These are phyloP conservation scores for Alauda arvensis DNA, from an alignment of 2,797 vertebrate species.

Conservation along the genomic window DNA sequence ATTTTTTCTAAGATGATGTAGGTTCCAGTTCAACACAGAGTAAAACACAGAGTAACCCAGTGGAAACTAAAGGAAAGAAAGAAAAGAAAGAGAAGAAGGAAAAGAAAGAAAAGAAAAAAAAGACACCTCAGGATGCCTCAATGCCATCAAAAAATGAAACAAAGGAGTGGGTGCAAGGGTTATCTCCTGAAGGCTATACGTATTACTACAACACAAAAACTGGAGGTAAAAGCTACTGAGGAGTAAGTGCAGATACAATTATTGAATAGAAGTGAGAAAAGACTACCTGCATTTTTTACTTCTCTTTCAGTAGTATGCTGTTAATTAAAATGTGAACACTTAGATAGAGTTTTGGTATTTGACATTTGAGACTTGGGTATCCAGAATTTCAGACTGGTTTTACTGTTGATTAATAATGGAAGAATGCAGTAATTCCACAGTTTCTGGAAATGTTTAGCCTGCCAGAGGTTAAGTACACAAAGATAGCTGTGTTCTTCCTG, in stretches of 20 bases:
- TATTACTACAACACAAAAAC: conserved; percentile 90
- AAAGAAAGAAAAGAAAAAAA: conserved; percentile 60
- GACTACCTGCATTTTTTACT: background rate
- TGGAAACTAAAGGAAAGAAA: conserved; percentile 46
- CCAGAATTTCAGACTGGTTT: background rate
- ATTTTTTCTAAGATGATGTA: conserved; percentile 49
- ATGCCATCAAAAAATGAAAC: conserved; percentile 8
- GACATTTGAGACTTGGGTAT: background rate
- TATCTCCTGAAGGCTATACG: conserved; percentile 77
- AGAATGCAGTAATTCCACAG: background rate
- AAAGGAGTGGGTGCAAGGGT: conserved; percentile 80
- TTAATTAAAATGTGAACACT: background rate
- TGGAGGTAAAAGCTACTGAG: conserved; percentile 79
- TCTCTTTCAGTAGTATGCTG: background rate
- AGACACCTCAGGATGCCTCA: conserved; percentile 28
- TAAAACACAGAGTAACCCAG: conserved; percentile 4
- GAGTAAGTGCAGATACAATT: background rate
- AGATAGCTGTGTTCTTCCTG: background rate
- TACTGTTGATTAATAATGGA: background rate
- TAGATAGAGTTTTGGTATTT: background rate
- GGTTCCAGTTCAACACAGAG: conserved; percentile 25
- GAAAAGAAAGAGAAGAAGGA: conserved; percentile 63
- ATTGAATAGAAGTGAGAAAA: background rate
- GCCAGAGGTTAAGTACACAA: background rate
- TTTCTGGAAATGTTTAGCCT: background rate